These are phyloP conservation scores for Hydraecia micacea DNA, from an alignment of 2,888 invertebrate species.

Conservation along the genomic window DNA sequence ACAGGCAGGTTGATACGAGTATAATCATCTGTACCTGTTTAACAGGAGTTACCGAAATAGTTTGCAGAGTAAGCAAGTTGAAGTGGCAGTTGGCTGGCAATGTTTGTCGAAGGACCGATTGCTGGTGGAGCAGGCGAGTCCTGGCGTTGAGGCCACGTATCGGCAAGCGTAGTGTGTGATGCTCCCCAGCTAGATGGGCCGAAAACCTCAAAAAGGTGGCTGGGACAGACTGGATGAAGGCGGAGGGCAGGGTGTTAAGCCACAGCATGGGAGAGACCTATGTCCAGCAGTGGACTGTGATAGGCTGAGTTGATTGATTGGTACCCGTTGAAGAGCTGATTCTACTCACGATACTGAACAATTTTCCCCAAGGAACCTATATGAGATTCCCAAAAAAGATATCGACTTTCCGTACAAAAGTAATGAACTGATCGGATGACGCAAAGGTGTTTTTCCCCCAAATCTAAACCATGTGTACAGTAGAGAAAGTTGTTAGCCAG, in stretches of 20 bases:
- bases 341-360: constrained; percentile 11
- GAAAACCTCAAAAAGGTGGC: no score
- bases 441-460: neutral
- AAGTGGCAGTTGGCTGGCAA: neutral
- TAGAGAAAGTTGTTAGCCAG: neutral
- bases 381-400: constrained; percentile 1
- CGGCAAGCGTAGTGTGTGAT: no score
- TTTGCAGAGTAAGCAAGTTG: no score
- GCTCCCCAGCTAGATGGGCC: neutral
- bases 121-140: neutral
- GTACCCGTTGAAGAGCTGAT: neutral
- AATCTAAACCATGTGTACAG: neutral
- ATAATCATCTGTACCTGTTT: neutral
- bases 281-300: neutral
- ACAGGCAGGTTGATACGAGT: neutral
- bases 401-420: constrained; percentile 10
- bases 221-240: neutral
- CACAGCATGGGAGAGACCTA: neutral
- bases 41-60: no score
- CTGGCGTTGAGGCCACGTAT: neutral
- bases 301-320: no score
- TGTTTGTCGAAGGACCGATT: neutral
- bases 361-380: constrained; percentile 3
- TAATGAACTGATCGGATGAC: neutral
- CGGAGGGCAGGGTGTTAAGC: neutral